Conservation (phyloP, 1,140 invertebrate genomes). For the Orchesella cincta region DNA sequence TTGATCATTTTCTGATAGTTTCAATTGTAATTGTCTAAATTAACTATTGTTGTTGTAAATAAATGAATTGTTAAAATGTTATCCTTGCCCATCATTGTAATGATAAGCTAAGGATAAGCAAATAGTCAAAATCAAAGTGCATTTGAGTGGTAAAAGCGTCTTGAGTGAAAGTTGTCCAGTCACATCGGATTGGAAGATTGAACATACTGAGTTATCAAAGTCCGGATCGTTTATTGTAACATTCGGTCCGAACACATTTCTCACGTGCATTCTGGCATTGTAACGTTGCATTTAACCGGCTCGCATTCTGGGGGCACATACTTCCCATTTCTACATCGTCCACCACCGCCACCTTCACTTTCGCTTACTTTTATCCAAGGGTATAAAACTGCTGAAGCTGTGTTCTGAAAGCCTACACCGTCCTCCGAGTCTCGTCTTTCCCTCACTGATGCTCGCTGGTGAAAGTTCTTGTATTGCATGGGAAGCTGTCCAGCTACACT, state of each 20-base stretch:
- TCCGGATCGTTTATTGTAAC: too few relatives aligned
- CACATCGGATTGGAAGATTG: too few relatives aligned
- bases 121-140: too few relatives aligned
- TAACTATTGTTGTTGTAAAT: too few relatives aligned
- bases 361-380: not conserved
- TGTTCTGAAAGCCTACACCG: not conserved
- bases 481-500: not conserved
- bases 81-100: too few relatives aligned
- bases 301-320: not conserved
- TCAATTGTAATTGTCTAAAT: too few relatives aligned
- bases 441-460: not conserved
- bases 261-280: slow-evolving; percentile 5
- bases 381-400: not conserved
- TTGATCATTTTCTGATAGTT: too few relatives aligned
- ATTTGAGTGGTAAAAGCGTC: too few relatives aligned
- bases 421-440: not conserved
- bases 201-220: too few relatives aligned
- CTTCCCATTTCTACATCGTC: not conserved
- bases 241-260: not conserved
- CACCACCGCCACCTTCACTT: not conserved
- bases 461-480: not conserved
- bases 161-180: too few relatives aligned
- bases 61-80: too few relatives aligned
- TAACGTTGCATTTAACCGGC: slow-evolving; percentile 24
- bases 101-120: too few relatives aligned